Conservation (phyloP, 2,113 vertebrate genomes). For the Cottus gobio region DNA sequence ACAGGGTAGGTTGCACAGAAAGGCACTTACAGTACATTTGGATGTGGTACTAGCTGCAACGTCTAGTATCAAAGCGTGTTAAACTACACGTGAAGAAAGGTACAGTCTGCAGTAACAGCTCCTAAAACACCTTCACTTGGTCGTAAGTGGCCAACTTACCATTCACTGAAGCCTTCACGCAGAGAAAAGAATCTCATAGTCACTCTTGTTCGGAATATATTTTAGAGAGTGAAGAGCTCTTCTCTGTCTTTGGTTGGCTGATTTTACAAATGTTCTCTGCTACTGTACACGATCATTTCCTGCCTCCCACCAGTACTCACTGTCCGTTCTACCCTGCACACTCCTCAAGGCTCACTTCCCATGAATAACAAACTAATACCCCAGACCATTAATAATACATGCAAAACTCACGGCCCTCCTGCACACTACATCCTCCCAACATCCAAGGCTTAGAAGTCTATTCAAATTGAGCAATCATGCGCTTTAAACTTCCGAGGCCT, state of each 20-base stretch:
- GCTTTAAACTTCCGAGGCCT: conserved; percentile 42
- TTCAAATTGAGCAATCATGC: conserved; percentile 42
- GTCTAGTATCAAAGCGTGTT: neutral
- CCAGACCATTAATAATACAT: conserved; percentile 56
- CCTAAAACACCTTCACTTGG: neutral
- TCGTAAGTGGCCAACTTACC: neutral
- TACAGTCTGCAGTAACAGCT: neutral
- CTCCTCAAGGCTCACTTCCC: conserved; percentile 49
- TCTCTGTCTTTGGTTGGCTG: conserved; percentile 3
- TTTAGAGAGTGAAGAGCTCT: neutral
- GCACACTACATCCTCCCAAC: neutral
- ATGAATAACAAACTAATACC: conserved; percentile 51
- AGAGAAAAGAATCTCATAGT: neutral
- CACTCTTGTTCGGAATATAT: conserved; percentile 10
- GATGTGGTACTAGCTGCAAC: neutral
- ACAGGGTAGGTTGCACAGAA: too few species aligned
- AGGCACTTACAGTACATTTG: neutral
- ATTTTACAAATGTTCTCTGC: conserved; percentile 39
- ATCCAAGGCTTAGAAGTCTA: conserved; percentile 13
- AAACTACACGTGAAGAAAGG: neutral
- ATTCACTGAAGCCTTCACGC: neutral
- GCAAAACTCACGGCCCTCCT: conserved; percentile 29
- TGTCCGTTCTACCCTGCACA: conserved; percentile 10
- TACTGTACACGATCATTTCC: conserved; percentile 6
- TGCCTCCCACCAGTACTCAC: conserved; percentile 11